Evolutionary conservation across 2,113 vertebrate genomes (phyloP), one percentile per base, ranked within the genome.

Genomic region (Microcebus lehilahytsara): DNA sequence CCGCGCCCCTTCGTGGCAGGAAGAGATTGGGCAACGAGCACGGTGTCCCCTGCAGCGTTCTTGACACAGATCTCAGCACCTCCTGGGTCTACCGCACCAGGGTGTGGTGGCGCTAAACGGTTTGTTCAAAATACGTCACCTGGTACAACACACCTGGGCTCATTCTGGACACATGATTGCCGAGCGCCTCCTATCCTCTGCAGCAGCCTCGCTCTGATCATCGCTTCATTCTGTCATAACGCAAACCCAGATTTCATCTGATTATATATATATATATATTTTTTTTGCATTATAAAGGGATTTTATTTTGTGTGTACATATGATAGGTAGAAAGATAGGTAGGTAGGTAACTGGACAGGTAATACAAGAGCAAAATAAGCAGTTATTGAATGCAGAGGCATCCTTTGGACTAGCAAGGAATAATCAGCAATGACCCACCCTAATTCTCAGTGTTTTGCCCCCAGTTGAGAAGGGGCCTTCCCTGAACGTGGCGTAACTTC

Each of bases 101-200:
- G 5, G 22, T 6, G 37, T 2, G 40, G 16, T n/a, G 34, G 34
- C 0, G 2, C 14, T 62, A 2, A 19, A 9, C 8, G 9, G n/a
- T 22, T n/a, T 67, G n/a, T 20, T 69, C 72, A 13, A 9, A 66
- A 3, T 19, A 5, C 10, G 42, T 11, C 40, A 11, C n/a, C 64
- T 14, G 51, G 3, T 3, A 10, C 23, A 3, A n/a, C 53, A 37
- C 9, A 27, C 37, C 34, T 46, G 6, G 2, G 46, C 64, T 2
- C 0, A 10, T 13, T 20, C n/a, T 23, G 34, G 58, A 2, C 14
- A 0, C 0, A 16, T 5, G 2, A 4, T 7, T 1, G 25, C 5
- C 13, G 1, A 8, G 1, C 0, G 2, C 64, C 2, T 7, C 69
- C 30, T 0, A 0, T 3, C 27, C 32, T 40, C 6, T 0, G 11